Percentiles rank a stretch among this genome's conserved stretches.
Conservation (phyloP, 2,888 invertebrate species). For the Leucania comma region DNA sequence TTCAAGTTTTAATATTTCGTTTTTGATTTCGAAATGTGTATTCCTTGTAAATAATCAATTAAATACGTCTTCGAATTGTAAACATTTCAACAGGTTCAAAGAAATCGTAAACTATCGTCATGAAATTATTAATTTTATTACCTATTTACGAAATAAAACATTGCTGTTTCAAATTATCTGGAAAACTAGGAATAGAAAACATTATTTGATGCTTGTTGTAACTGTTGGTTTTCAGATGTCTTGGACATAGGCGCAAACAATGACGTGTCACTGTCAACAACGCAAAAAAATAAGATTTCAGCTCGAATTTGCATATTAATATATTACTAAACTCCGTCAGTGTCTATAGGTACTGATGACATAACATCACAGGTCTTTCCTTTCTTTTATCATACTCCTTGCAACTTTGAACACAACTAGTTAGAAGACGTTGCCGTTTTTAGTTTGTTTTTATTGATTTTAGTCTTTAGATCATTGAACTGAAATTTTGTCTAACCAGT, state of each 20-base stretch:
- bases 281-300: too few relatives aligned
- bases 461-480: too few relatives aligned
- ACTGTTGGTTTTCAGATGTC: background rate
- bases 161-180: conserved; percentile 38
- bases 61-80: conserved; percentile 62
- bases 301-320: too few relatives aligned
- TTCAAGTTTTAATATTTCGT: conserved; percentile 69
- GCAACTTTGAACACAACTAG: background rate
- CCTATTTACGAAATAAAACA: conserved; percentile 44
- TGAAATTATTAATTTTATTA: conserved; percentile 58
- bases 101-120: conserved; percentile 53
- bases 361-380: background rate
- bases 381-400: background rate
- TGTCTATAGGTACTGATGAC: background rate
- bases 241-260: too few relatives aligned
- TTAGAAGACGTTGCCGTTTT: too few relatives aligned
- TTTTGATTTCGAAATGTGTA: conserved; percentile 61
- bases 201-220: background rate
- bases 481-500: too few relatives aligned
- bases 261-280: too few relatives aligned
- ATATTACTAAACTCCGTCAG: background rate
- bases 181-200: conserved; percentile 26
- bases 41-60: conserved; percentile 67
- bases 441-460: too few relatives aligned
- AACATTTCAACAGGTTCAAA: conserved; percentile 60